phyloP scores from a whole-genome alignment of 2,797 vertebrate genomes.

The Oceanodroma leucorhoa region DNA sequence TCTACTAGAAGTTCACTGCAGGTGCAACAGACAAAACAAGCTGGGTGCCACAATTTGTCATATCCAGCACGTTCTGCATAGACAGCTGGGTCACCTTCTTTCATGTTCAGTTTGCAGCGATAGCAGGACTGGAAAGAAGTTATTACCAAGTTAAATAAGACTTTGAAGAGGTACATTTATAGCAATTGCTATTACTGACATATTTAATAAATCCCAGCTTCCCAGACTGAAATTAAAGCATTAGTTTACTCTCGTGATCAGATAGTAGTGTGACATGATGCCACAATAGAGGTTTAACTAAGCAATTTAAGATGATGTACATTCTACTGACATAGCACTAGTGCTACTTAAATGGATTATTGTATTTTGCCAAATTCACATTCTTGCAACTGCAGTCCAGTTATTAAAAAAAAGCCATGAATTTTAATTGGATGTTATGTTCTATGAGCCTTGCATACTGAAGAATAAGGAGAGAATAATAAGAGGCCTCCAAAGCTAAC shows the following conservation, averaged over 20 bases:
- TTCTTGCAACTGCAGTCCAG: not conserved
- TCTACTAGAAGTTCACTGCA: slow-evolving; percentile 93
- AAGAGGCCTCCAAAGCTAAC: not conserved
- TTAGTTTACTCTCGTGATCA: not conserved
- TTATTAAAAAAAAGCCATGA: not conserved
- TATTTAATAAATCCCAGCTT: not conserved
- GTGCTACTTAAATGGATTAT: not conserved
- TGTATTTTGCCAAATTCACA: not conserved
- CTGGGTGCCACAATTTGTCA: slow-evolving; percentile 94
- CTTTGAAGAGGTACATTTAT: not conserved
- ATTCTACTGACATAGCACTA: not conserved
- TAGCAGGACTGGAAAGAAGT: slow-evolving; percentile 82
- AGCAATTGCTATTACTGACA: not conserved
- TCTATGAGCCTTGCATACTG: not conserved
- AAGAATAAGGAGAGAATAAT: not conserved
- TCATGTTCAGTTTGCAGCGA: slow-evolving; percentile 87
- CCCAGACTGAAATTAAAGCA: not conserved
- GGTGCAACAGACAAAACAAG: slow-evolving; percentile 91
- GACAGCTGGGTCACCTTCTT: slow-evolving; percentile 89
- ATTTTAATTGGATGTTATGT: no score
- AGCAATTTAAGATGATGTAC: not conserved
- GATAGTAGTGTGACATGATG: not conserved
- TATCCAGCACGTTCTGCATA: slow-evolving; percentile 94
- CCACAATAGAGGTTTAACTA: not conserved
- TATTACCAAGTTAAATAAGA: not conserved